Conservation (phyloP, 2,888 invertebrate species). For the Drosophila parthenogenetica region DNA sequence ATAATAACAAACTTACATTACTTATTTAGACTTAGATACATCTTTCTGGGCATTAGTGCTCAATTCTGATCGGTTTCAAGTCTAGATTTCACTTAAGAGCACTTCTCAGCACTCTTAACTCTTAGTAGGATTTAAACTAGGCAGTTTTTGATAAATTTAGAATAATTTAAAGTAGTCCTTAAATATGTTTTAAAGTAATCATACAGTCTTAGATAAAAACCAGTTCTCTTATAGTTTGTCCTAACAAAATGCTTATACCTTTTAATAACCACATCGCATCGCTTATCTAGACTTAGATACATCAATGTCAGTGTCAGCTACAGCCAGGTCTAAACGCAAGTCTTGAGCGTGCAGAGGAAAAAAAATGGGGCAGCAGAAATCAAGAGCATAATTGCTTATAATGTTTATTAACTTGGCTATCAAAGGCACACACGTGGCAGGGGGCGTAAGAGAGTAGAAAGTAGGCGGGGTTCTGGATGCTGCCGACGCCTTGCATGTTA, state of each 20-base stretch:
- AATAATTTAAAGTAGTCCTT: too few species aligned
- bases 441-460: neutral
- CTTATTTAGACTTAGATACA: too few species aligned
- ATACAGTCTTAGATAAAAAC: too few species aligned
- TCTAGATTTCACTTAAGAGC: too few species aligned
- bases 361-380: slow-evolving; percentile 52
- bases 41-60: too few species aligned
- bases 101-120: too few species aligned
- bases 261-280: slow-evolving; percentile 24
- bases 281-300: slow-evolving; percentile 11
- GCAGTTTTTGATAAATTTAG: too few species aligned
- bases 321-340: slow-evolving; percentile 15
- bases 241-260: neutral
- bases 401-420: slow-evolving; percentile 77
- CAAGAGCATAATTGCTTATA: slow-evolving; percentile 71
- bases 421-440: slow-evolving; percentile 46
- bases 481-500: slow-evolving; percentile 56
- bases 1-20: too few species aligned
- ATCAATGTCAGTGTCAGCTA: slow-evolving; percentile 25
- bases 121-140: too few species aligned
- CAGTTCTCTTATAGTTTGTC: neutral
- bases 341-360: slow-evolving; percentile 32
- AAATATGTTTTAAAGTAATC: too few species aligned
- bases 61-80: too few species aligned
- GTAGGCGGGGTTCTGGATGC: slow-evolving; percentile 8